phyloP scores from a whole-genome alignment of 1,140 invertebrate genomes.

The Drosophila repletoides region DNA sequence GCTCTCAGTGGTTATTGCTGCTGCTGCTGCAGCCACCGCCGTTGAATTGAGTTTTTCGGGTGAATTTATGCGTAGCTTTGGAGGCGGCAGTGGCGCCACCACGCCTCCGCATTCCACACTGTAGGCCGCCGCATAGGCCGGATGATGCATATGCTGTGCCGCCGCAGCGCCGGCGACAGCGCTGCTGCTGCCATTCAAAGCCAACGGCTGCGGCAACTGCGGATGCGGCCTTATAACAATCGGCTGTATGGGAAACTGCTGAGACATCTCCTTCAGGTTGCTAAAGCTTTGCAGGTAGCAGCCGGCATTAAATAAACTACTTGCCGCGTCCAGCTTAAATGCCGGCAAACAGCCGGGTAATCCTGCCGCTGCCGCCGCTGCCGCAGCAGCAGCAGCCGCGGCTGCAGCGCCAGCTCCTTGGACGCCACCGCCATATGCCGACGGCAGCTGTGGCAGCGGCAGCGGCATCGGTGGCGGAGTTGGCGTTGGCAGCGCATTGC shows the following conservation, averaged over 20 bases:
- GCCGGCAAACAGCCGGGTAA: slow-evolving; percentile 63
- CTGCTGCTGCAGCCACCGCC: slow-evolving; percentile 55
- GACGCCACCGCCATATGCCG: slow-evolving; percentile 35
- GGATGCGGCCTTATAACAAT: slow-evolving; percentile 81
- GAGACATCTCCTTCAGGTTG: slow-evolving; percentile 79
- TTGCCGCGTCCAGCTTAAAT: slow-evolving; percentile 73
- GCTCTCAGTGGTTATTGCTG: slow-evolving; percentile 25
- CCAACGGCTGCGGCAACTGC: slow-evolving; percentile 76
- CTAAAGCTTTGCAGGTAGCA: slow-evolving; percentile 81
- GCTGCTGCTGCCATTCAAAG: slow-evolving; percentile 64
- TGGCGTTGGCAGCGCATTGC: slow-evolving; percentile 59
- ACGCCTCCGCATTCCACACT: slow-evolving; percentile 64
- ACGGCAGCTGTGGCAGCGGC: slow-evolving; percentile 49
- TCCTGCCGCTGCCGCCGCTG: neutral
- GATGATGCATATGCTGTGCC: slow-evolving; percentile 80
- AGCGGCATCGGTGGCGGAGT: slow-evolving; percentile 54
- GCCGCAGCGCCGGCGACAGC: slow-evolving; percentile 1
- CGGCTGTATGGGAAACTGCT: slow-evolving; percentile 81
- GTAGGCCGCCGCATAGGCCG: slow-evolving; percentile 74
- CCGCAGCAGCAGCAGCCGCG: slow-evolving; percentile 5
- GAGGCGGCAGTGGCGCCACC: slow-evolving; percentile 65
- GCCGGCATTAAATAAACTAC: slow-evolving; percentile 76
- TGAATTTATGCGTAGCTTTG: slow-evolving; percentile 83
- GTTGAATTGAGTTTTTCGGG: slow-evolving; percentile 81
- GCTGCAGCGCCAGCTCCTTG: slow-evolving; percentile 6